Base-by-base conservation (phyloP, 2,113 vertebrate genomes). In the Triplophysa siluroides region DNA sequence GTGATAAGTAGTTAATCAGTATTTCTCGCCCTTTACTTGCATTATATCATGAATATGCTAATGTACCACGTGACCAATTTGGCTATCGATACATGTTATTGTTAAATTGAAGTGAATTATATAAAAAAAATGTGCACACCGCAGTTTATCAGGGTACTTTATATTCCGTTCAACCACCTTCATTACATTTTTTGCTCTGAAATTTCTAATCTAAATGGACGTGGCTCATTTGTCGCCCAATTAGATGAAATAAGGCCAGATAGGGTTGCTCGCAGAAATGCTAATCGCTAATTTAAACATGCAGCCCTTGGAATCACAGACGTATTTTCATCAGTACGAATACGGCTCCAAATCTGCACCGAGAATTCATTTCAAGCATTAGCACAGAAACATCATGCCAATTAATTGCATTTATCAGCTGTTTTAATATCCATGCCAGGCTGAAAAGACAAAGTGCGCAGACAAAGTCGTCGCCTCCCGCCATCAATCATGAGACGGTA, bases 371-470 rank as follows among this genome's bases (percentile, higher is more conserved):
- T 84, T 81, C 69, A 58, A 67, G 52, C 63, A 70, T 74, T 81
- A 84, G 82, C 84, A 88, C 88, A 88, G 50, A 60, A 87, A 81
- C 68, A 56, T 80, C 70, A 76, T 60, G 47, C 47, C 84, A 91
- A 91, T 92, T 89, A 91, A 91, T 92, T 88, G 89, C 87, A 88
- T 92, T 91, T 86, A 91, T 93, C 90, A 91, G 83, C 84, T 86
- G 83, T 82, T 90, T 88, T 88, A 88, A 87, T 90, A 91, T 88
- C 86, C 85, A 85, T 86, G 86, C 86, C 84, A 86, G 74, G 85
- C 79, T 85, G 84, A 79, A 90, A 93, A 92, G 92, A 93, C 90
- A 91, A 91, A 93, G 90, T 91, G 81, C 85, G 79, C 66, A 90
- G 90, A 85, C 91, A 92, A 89, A 89, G 85, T 74, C 9, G 47